A percentile compares a stretch with the other conserved stretches of the same genome.
Conservation (phyloP, 2,888 invertebrate species). For the Pristionchus fissidentatus region DNA sequence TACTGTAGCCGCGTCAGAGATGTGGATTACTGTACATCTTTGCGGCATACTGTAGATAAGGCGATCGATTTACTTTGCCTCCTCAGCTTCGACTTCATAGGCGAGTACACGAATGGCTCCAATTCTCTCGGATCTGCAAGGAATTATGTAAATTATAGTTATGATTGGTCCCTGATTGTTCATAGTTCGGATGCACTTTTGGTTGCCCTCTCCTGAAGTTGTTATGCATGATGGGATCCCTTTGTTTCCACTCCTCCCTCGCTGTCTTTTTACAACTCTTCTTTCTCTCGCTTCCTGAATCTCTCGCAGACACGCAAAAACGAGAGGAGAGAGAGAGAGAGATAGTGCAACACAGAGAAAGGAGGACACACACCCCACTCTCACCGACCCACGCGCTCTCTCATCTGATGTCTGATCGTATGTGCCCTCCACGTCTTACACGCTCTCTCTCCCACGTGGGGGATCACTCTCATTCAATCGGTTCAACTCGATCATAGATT, state of each 20-base stretch:
- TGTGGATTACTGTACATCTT: neutral
- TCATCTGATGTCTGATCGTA: neutral
- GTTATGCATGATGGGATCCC: constrained; percentile 11
- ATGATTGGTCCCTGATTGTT: neutral
- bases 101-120: constrained; percentile 34
- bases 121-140: constrained; percentile 8
- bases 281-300: constrained; percentile 23
- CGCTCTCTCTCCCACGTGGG: neutral
- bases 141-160: neutral
- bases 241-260: neutral
- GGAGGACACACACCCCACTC: neutral
- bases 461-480: neutral
- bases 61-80: constrained; percentile 6
- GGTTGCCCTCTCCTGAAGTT: neutral
- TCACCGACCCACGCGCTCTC: neutral
- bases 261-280: neutral
- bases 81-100: constrained; percentile 2
- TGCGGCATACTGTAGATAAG: neutral
- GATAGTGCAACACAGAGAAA: constrained; percentile 24
- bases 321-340: neutral
- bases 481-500: neutral
- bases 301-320: constrained; percentile 21
- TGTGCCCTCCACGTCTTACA: neutral
- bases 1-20: neutral
- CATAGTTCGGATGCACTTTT: neutral